Conservation (phyloP, 2,113 vertebrate genomes). For the Riparia riparia region DNA sequence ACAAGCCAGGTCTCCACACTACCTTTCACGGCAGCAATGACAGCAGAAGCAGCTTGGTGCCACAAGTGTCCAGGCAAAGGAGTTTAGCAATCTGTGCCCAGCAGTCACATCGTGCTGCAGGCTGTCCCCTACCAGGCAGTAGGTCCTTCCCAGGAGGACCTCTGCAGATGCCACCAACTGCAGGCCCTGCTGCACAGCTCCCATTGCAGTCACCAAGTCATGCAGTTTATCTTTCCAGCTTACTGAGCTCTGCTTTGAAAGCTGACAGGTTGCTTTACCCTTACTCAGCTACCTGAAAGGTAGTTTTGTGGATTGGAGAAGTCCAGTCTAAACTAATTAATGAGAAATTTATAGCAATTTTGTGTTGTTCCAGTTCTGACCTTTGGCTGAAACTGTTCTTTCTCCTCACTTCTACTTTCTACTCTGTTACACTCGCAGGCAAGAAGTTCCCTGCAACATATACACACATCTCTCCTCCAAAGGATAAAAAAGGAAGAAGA, state of each 20-base stretch:
- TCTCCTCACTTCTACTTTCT: not conserved
- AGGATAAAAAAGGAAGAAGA: not conserved
- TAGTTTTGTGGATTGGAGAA: not conserved
- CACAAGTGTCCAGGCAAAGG: not conserved
- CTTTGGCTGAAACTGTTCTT: not conserved
- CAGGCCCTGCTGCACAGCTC: not conserved
- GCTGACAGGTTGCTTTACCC: not conserved
- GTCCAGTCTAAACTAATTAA: not conserved
- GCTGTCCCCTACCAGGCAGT: not conserved
- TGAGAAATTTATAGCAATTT: not conserved
- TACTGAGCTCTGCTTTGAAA: not conserved
- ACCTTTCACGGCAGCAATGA: not conserved
- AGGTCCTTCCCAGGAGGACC: not conserved
- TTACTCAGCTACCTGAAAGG: not conserved
- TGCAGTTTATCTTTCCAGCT: not conserved
- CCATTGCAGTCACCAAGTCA: rapidly evolving
- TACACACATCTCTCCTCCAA: not conserved
- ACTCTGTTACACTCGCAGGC: not conserved
- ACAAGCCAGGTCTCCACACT: not conserved
- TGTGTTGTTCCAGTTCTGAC: not conserved
- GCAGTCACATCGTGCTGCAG: not conserved
- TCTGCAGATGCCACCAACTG: not conserved
- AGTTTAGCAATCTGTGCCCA: not conserved
- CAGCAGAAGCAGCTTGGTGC: not conserved
- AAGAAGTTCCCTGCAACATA: not conserved